phyloP scores from a whole-genome alignment of 2,888 invertebrate genomes.

The Dermolepida albohirtum region DNA sequence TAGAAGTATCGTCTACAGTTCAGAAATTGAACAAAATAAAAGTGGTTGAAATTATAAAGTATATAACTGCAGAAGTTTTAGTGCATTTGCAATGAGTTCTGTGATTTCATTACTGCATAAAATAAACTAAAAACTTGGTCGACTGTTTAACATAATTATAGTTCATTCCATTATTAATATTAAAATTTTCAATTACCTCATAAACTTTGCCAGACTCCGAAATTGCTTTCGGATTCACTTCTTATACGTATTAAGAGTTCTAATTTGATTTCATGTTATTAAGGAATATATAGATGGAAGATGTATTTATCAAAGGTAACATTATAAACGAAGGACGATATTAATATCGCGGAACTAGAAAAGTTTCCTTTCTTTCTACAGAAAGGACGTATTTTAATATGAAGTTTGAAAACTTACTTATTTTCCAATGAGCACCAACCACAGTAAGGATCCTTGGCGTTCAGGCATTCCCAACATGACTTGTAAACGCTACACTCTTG shows the following conservation, averaged over 20 bases:
- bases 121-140: conserved; percentile 52
- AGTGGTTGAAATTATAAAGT: too few relatives aligned
- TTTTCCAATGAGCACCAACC: conserved; percentile 98
- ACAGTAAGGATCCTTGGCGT: conserved; percentile 96
- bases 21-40: too few relatives aligned
- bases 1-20: too few relatives aligned
- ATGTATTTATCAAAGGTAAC: conserved; percentile 11
- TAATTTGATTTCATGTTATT: conserved; percentile 35
- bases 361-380: not conserved
- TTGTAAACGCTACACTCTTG: conserved; percentile 93
- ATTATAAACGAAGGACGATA: not conserved
- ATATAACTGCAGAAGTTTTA: too few relatives aligned
- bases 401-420: conserved; percentile 69
- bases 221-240: conserved; percentile 44
- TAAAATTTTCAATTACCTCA: conserved; percentile 55
- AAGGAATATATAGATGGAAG: conserved; percentile 1
- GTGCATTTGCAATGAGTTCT: too few relatives aligned
- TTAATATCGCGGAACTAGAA: not conserved
- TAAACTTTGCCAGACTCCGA: conserved; percentile 48
- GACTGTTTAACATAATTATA: conserved; percentile 45
- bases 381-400: not conserved
- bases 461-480: conserved; percentile 91
- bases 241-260: conserved; percentile 48
- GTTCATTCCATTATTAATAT: conserved; percentile 54
- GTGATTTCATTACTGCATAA: not conserved